Base-by-base conservation (phyloP, 2,888 invertebrate genomes). In the Trichogramma dendrolimi region DNA sequence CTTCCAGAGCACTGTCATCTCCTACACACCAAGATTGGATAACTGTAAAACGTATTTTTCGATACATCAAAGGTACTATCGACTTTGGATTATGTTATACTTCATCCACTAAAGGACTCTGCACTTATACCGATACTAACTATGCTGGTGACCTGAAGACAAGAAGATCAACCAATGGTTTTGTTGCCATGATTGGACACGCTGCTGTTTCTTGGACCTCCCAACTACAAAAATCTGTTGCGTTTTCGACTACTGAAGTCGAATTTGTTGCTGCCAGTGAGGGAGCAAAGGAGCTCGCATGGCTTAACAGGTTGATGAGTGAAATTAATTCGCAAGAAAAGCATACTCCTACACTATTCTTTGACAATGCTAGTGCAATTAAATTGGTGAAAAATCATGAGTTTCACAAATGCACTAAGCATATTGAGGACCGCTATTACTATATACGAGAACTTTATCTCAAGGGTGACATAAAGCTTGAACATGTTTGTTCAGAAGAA, bases 181-280 rank as follows among this genome's bases (percentile, higher is more conserved):
- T 27, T 27, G 27, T 27, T 27, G 27, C 27, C 27, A 27, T 27
- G 27, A 27, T 27, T 27, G 2, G 27, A 27, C 1, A 27, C 27
- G 27, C 27, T 27, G 27, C 27, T 27, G 27, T 27, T 27, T 27
- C 27, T 27, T 27, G 27, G 27, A 27, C 27, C 27, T 27, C 27
- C 27, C 27, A 27, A 2, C 27, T 7, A 10, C 55, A 55, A 27
- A 55, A 44, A 38, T 52, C 52, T 2, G 52, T 52, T 11, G 52
- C 38, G 3, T 3, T 27, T 27, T 62, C 61, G 4, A 63, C 58
- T 4, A 65, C 59, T 1, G 63, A 59, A 43, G 61, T 61, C 4
- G 53, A 63, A 14, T 65, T 60, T 44, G 63, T 67, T 27, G 62
- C 65, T 55, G 63, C 61, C 11, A 65, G 65, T 55, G 60, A 65